These are phyloP conservation scores for Paradoxurus hermaphroditus DNA, from an alignment of 2,113 vertebrate genomes.

Conservation along the genomic window DNA sequence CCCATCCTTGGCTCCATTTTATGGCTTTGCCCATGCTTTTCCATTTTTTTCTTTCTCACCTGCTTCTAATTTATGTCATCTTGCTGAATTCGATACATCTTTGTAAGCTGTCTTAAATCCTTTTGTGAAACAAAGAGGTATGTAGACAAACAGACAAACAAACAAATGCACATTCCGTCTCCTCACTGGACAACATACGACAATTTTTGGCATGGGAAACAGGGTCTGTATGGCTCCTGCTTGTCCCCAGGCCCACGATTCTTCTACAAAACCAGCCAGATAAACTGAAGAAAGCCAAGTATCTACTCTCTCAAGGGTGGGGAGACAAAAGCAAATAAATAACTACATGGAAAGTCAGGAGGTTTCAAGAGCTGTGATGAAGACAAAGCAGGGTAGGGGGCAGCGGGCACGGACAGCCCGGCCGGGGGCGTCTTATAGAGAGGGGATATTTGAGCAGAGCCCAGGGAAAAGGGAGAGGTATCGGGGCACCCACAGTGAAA, in stretches of 20 bases:
- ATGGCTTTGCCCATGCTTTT: constrained; percentile 58
- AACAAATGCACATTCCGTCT: constrained; percentile 30
- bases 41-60: constrained; percentile 63
- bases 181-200: neutral
- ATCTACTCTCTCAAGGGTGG: neutral
- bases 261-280: neutral
- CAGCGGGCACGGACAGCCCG: neutral
- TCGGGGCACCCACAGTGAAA: neutral
- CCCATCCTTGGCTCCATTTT: constrained; percentile 74
- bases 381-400: neutral
- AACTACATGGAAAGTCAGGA: neutral
- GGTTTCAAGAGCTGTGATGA: neutral
- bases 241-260: neutral
- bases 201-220: constrained; percentile 22
- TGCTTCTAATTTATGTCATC: constrained; percentile 77
- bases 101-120: constrained; percentile 54
- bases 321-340: neutral
- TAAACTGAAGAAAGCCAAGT: neutral
- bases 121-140: constrained; percentile 48
- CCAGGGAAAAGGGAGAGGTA: neutral
- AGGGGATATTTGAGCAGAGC: neutral
- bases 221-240: neutral
- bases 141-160: constrained; percentile 37
- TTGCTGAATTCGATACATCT: constrained; percentile 51
- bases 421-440: neutral